Conservation (phyloP, 2,888 invertebrate species). For the Ramazzottius varieornatus region DNA sequence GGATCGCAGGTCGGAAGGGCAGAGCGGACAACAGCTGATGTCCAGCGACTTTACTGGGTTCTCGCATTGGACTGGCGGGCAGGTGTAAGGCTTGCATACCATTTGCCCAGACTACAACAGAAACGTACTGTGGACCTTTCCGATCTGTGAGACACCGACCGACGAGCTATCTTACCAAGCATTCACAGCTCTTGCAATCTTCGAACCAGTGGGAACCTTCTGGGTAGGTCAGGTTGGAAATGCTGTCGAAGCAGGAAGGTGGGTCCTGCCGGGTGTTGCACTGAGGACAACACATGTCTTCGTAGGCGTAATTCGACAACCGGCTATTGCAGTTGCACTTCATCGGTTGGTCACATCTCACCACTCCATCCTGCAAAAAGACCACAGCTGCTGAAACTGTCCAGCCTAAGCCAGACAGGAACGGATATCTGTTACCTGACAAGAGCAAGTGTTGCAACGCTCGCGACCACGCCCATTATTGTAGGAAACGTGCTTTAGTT, state of each 20-base stretch:
- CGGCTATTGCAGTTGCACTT: neutral
- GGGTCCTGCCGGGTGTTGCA: neutral
- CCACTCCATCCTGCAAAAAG: too few relatives aligned
- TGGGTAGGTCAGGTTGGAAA: neutral
- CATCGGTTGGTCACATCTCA: too few relatives aligned
- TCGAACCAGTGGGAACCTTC: conserved; percentile 38
- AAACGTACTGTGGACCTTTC: too few relatives aligned
- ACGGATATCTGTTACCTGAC: too few relatives aligned
- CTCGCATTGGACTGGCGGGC: conserved; percentile 40
- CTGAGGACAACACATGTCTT: neutral
- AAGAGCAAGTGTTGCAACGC: too few relatives aligned
- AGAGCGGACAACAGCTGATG: conserved; percentile 38
- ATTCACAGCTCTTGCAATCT: conserved; percentile 73
- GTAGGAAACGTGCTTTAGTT: too few relatives aligned
- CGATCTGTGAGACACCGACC: neutral
- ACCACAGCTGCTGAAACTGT: too few relatives aligned
- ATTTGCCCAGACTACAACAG: conserved; percentile 44
- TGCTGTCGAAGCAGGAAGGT: neutral
- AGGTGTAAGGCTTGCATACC: conserved; percentile 64
- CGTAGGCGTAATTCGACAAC: too few relatives aligned
- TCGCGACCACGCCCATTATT: too few relatives aligned
- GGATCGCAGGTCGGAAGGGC: neutral
- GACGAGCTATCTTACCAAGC: conserved; percentile 37
- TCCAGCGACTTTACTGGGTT: conserved; percentile 35
- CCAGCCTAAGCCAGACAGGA: too few relatives aligned